Evolutionary conservation across 2,888 invertebrate genomes (phyloP), one percentile per base, ranked within the genome.

Genomic region (Epinotia demarniana): DNA sequence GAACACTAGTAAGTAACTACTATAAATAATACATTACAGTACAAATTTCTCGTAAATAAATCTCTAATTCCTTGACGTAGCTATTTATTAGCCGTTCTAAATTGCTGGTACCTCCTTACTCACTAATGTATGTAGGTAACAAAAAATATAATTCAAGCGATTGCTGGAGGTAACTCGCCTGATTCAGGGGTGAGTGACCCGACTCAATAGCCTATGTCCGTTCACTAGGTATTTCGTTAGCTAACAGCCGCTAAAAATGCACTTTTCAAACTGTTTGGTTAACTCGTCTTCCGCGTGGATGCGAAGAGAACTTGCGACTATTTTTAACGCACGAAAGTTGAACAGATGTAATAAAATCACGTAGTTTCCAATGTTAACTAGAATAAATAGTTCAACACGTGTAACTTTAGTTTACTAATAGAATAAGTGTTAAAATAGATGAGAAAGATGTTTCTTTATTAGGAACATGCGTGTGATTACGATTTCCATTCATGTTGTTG

Each of bases 121-220:
- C 72, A 33, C 49, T 18, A 66, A 58, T 57, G 63, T 33, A 58
- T 33, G 23, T 57, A 58, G 60, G 55, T 18, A 67, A 62, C 73
- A 77, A 79, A 79, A 75, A 78, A 76, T 77, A 78, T 74, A 72
- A 72, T 77, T 72, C 53, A 76, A 79, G 82, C 80, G 82, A 82
- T 83, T 83, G 84, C 84, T 78, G 87, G 86, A 84, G 81, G 79
- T 80, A 78, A 53, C 81, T 81, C 80, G 82, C 83, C 83, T 79
- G 86, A 87, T 90, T 88, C 82, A 87, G 87, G 81, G 92, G 91
- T 92, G 86, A 92, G 82, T 82, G 92, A 89, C 92, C 93, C 79
- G 82, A 83, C 81, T 88, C 89, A 89, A 90, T 91, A 86, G 89
- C 81, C 83, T 81, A 85, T 81, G 82, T 82, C 84, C 84, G 82